These are phyloP conservation scores for Pteropus rufus DNA, from an alignment of 2,797 vertebrate genomes.

Conservation along the genomic window DNA sequence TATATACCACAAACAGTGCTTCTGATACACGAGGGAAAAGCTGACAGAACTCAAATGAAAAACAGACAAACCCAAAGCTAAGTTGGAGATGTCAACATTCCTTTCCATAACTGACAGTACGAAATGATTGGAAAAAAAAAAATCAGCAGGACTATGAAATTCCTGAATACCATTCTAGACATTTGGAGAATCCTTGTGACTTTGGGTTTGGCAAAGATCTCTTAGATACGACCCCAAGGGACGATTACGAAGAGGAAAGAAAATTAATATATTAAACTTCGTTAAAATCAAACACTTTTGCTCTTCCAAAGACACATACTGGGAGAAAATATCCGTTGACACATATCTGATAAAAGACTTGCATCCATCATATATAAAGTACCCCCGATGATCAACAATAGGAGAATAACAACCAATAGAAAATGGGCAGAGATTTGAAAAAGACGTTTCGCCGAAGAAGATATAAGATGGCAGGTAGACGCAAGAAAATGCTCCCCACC, in stretches of 20 bases:
- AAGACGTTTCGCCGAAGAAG: neutral
- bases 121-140: neutral
- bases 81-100: neutral
- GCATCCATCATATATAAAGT: neutral
- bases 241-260: neutral
- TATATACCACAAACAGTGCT: neutral
- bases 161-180: fast-evolving
- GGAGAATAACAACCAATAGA: neutral
- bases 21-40: neutral
- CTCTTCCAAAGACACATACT: neutral
- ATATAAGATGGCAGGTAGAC: neutral
- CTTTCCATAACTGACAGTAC: neutral
- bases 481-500: neutral
- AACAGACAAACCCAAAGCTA: neutral
- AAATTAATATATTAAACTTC: neutral
- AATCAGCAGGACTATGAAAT: neutral
- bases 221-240: neutral
- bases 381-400: neutral
- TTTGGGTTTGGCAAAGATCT: neutral
- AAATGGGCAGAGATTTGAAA: neutral
- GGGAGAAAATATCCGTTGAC: neutral
- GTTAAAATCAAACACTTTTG: neutral
- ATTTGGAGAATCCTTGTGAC: too few species aligned
- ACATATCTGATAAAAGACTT: neutral
- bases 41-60: neutral